Evolutionary conservation across 1,140 invertebrate species (phyloP).

Genomic region (Danaus melanippus): DNA sequence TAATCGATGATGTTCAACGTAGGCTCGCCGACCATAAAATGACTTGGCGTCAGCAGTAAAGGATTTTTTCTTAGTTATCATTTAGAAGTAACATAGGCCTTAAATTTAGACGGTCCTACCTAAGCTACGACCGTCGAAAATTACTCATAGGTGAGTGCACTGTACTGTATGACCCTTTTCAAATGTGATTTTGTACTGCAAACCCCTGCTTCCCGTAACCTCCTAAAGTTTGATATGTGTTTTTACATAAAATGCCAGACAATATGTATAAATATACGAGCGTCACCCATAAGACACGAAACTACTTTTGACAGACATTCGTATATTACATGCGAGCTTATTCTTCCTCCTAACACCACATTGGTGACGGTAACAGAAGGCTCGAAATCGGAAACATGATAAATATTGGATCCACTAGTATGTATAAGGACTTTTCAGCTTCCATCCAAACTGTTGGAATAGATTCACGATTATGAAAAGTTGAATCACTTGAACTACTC

Average conservation of each 20-base stretch:
- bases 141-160: constrained; percentile 15
- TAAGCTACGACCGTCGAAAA: constrained; percentile 11
- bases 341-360: no score
- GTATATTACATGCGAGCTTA: no score
- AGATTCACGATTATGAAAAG: no score
- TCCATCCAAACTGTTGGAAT: no score
- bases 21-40: constrained; percentile 9
- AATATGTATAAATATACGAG: neutral
- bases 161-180: constrained; percentile 5
- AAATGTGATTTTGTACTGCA: neutral
- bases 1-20: no score
- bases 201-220: constrained; percentile 3
- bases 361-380: no score
- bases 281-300: no score
- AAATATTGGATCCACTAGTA: no score
- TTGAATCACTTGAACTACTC: no score
- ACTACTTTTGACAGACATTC: no score
- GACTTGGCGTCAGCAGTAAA: constrained; percentile 5
- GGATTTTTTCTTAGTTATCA: neutral
- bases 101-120: constrained; percentile 18
- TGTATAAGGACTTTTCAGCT: no score
- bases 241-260: constrained; percentile 18
- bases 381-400: no score
- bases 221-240: constrained; percentile 16
- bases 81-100: constrained; percentile 12